Percentiles rank a stretch among this genome's conserved stretches.
Conservation (phyloP, 2,888 invertebrate species). For the Pemphredon lugubris region DNA sequence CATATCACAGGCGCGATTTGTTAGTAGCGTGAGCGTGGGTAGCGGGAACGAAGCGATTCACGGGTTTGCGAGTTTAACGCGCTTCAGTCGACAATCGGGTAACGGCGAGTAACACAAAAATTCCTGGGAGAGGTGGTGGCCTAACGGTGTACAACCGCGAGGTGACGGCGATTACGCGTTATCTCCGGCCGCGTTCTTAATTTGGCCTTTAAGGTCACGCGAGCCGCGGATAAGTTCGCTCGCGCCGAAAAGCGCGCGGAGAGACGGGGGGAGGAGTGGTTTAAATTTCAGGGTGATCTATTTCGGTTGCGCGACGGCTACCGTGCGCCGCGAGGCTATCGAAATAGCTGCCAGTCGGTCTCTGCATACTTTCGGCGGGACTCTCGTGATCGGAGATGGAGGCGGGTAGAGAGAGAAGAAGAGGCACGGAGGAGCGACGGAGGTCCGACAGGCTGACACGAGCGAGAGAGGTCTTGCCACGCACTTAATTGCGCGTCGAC, state of each 20-base stretch:
- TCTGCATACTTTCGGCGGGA: conserved; percentile 43
- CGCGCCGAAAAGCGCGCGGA: conserved; percentile 40
- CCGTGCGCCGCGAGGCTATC: conserved; percentile 60
- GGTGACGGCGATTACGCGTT: too few relatives aligned
- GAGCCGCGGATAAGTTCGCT: conserved; percentile 47
- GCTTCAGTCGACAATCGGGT: too few relatives aligned
- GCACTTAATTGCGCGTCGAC: background rate
- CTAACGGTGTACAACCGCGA: too few relatives aligned
- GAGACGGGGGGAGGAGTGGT: conserved; percentile 46
- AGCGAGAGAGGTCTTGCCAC: background rate
- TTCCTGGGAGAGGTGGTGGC: too few relatives aligned
- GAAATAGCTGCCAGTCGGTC: conserved; percentile 66
- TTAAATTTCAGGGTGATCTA: conserved; percentile 73
- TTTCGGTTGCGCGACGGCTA: conserved; percentile 62
- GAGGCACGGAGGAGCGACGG: conserved; percentile 2
- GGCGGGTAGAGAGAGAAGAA: background rate
- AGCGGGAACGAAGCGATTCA: too few relatives aligned
- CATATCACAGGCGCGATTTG: too few relatives aligned
- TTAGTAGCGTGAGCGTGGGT: conserved; percentile 8
- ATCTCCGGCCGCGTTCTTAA: too few relatives aligned
- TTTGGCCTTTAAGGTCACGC: conserved; percentile 47
- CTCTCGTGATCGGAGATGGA: conserved; percentile 32
- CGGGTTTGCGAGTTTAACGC: too few relatives aligned
- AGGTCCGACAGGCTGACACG: background rate
- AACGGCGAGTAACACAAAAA: too few relatives aligned